These are phyloP conservation scores for Sebastes vulpes DNA, from an alignment of 2,797 vertebrate species.

Conservation along the genomic window DNA sequence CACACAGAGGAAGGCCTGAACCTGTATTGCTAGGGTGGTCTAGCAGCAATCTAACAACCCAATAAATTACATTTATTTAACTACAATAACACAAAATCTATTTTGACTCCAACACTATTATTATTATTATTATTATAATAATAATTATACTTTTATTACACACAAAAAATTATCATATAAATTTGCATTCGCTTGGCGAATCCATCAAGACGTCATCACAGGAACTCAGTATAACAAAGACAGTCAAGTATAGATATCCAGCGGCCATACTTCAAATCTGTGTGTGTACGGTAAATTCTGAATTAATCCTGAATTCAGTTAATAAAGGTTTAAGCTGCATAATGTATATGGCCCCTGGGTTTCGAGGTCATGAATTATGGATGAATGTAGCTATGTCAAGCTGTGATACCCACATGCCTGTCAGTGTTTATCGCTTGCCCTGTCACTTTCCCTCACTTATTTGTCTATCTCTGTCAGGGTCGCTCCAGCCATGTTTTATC, in stretches of 20 bases:
- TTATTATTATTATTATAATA: too few relatives aligned
- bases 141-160: too few relatives aligned
- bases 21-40: rapidly evolving
- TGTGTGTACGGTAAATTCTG: slow-evolving; percentile 10
- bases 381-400: slow-evolving; percentile 62
- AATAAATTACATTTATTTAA: too few relatives aligned
- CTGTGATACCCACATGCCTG: slow-evolving; percentile 60
- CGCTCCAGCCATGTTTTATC: slow-evolving; percentile 3
- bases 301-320: slow-evolving; percentile 38
- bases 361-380: slow-evolving; percentile 68
- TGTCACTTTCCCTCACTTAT: slow-evolving; percentile 36
- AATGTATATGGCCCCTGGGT: slow-evolving; percentile 47
- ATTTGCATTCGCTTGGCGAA: too few relatives aligned
- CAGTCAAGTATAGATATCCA: neutral
- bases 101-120: too few relatives aligned
- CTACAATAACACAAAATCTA: too few relatives aligned
- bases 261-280: neutral
- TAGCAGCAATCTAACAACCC: too few relatives aligned
- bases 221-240: slow-evolving; percentile 30
- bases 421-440: slow-evolving; percentile 29
- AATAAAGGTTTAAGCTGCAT: slow-evolving; percentile 54
- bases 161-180: too few relatives aligned
- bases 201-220: neutral
- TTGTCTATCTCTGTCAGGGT: slow-evolving; percentile 20
- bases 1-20: too few relatives aligned